Evolutionary conservation across 1,140 invertebrate species (phyloP), one percentile per base, ranked within the genome.

Genomic region (Idris sp.): DNA sequence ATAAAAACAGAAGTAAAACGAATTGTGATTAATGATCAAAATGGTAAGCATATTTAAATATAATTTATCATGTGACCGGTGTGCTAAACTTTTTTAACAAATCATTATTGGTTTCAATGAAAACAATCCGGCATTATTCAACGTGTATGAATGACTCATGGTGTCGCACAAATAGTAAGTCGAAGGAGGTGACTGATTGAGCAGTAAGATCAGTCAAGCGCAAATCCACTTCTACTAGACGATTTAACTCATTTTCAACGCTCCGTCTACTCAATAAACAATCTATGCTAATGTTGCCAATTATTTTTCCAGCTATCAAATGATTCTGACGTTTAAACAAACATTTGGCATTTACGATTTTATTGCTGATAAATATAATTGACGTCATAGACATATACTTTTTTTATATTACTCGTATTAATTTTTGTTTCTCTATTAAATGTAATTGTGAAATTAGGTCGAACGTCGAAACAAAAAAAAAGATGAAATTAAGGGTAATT

Each of bases 161-260:
- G 41, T 74, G 73, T 75, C 73, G 16, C 61, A 26, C 38, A 41
- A 69, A 46, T 43, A 48, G 38, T 51, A 48, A 73, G 49, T 30
- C 58, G 31, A 61, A 67, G 68, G 58, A 65, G 62, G 67, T 61
- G 65, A 64, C 58, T 65, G 76, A 81, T 81, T 79, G 65, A 81
- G 76, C 76, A 61, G 76, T 78, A 62, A 75, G 69, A 74, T 64
- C 79, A 81, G 75, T 77, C 62, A 69, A 79, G 76, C 78, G 76
- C 74, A 73, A 79, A 81, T 77, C 68, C 72, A 77, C 78, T 62
- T 73, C 67, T 79, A 67, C 76, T 68, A 69, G 74, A 67, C 76
- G 68, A 65, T 77, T 61, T 61, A 54, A 54, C 67, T 73, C 68
- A 76, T 76, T 76, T 76, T 76, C 68, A 59, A 76, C 68, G 74